A percentile compares a stretch with the other conserved stretches of the same genome.
These are phyloP conservation scores for Mergus octosetaceus DNA, from an alignment of 2,797 vertebrate genomes.

Conservation along the genomic window DNA sequence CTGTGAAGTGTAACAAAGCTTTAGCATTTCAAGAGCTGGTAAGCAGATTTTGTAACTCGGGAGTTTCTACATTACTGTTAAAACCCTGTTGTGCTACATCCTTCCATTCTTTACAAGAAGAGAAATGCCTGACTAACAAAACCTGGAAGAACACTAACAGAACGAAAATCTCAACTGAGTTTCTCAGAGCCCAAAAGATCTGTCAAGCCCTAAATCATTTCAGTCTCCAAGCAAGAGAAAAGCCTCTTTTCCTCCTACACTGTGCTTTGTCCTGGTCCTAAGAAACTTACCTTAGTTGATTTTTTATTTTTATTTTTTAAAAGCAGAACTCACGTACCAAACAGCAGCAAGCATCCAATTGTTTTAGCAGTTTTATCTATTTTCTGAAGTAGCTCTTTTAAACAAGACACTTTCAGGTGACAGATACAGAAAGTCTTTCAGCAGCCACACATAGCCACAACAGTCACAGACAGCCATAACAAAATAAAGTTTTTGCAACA, in stretches of 20 bases:
- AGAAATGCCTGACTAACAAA: not conserved
- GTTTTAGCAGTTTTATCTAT: not conserved
- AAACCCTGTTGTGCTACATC: not conserved
- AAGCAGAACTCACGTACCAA: not conserved
- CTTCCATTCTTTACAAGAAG: not conserved
- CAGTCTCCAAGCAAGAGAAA: not conserved
- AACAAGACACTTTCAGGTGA: not conserved
- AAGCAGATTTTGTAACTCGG: not conserved
- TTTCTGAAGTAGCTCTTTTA: not conserved
- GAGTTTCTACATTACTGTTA: not conserved
- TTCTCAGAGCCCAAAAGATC: not conserved
- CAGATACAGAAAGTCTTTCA: not conserved
- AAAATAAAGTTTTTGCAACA: not conserved
- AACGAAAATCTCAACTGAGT: not conserved
- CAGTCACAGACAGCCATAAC: accelerated
- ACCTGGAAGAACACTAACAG: not conserved
- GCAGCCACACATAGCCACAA: not conserved
- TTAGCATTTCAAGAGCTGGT: not conserved
- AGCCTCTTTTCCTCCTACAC: not conserved
- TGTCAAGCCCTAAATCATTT: not conserved
- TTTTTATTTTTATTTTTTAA: not conserved
- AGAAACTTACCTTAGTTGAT: not conserved
- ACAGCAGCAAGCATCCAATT: accelerated
- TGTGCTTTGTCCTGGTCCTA: not conserved
- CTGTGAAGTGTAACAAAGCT: accelerated